These are phyloP conservation scores for Polymixis flavicincta DNA, from an alignment of 2,888 invertebrate genomes.

Conservation along the genomic window DNA sequence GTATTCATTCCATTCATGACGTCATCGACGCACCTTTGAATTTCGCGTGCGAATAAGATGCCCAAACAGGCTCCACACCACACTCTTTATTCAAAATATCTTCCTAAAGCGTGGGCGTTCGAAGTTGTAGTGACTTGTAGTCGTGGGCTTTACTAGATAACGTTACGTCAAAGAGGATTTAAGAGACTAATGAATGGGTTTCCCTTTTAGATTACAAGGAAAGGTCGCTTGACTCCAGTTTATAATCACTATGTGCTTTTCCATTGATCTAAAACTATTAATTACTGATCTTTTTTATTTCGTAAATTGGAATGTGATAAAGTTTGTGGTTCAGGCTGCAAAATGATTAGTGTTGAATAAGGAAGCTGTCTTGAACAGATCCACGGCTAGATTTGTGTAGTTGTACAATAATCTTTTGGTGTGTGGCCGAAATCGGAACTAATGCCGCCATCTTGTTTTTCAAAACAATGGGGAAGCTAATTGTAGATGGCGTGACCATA, in stretches of 20 bases:
- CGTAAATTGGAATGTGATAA: background rate
- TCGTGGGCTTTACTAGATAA: slow-evolving; percentile 40
- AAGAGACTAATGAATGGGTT: slow-evolving; percentile 34
- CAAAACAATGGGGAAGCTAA: background rate
- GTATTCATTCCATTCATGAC: slow-evolving; percentile 14
- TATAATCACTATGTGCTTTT: slow-evolving; percentile 4
- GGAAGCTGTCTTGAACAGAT: background rate
- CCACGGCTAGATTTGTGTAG: background rate
- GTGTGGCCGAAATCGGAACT: background rate
- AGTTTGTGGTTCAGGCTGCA: background rate
- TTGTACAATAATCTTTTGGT: background rate
- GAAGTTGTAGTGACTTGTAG: slow-evolving; percentile 11
- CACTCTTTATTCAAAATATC: slow-evolving; percentile 32
- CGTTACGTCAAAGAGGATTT: slow-evolving; percentile 16
- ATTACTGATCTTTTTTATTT: background rate
- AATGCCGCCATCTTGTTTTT: background rate
- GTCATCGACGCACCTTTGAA: slow-evolving; percentile 46
- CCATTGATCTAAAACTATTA: background rate
- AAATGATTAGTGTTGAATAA: background rate
- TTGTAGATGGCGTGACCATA: too few relatives aligned
- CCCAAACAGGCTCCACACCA: slow-evolving; percentile 44
- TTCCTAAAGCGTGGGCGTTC: slow-evolving; percentile 24
- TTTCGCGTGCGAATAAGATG: slow-evolving; percentile 24
- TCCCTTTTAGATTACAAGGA: slow-evolving; percentile 1
- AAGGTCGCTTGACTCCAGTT: slow-evolving; percentile 9